A percentile compares a stretch with the other conserved stretches of the same genome.
Evolutionary conservation across 2,888 invertebrate genomes (phyloP).

Genomic region (Eulithis prunata): DNA sequence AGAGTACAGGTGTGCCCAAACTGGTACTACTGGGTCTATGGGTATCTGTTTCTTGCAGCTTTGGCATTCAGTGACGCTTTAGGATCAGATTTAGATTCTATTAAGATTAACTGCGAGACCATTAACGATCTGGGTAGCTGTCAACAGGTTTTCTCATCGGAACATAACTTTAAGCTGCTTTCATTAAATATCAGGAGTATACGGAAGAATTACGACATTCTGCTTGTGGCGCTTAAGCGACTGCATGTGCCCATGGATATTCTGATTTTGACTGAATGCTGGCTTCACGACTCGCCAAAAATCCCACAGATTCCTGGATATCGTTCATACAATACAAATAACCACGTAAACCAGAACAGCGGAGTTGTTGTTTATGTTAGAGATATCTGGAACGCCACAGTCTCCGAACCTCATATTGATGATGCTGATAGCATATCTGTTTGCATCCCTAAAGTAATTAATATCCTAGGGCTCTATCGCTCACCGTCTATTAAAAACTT

Average conservation of each 20-base stretch:
- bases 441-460: not conserved
- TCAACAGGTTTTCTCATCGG: not conserved
- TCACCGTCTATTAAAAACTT: not conserved
- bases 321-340: not conserved
- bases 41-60: not conserved
- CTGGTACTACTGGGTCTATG: slow-evolving; percentile 1
- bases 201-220: not conserved
- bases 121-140: too few relatives aligned
- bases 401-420: not conserved
- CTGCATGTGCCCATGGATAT: not conserved
- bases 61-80: not conserved
- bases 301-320: not conserved
- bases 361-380: slow-evolving; percentile 4
- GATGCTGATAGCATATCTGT: not conserved
- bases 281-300: not conserved
- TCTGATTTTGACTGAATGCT: not conserved
- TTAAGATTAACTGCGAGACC: not conserved
- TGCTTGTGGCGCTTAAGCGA: not conserved
- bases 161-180: not conserved
- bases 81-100: not conserved
- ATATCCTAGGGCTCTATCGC: not conserved
- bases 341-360: not conserved
- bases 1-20: not conserved
- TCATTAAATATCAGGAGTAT: slow-evolving; percentile 2
- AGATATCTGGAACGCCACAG: not conserved